Conservation (phyloP, 2,797 vertebrate genomes). For the Falco peregrinus region DNA sequence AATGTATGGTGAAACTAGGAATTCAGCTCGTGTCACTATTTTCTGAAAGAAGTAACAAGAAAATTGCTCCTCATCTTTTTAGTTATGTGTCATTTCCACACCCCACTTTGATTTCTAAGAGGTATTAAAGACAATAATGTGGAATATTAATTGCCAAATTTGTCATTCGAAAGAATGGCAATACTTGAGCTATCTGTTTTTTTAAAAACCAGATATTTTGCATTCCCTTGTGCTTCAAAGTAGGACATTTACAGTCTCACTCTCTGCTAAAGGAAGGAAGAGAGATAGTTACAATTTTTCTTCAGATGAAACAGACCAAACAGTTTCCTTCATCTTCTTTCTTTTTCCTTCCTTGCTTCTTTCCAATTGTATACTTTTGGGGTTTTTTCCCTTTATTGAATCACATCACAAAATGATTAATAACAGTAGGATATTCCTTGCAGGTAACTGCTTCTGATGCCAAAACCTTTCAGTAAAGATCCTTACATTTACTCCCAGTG, state of each 20-base stretch:
- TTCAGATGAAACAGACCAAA: not conserved
- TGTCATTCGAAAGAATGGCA: not conserved
- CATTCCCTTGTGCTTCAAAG: not conserved
- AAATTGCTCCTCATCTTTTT: not conserved
- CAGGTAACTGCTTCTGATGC: not conserved
- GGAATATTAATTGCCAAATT: not conserved
- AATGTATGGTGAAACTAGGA: not conserved
- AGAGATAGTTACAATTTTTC: not conserved
- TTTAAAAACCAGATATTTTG: not conserved
- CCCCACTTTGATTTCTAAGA: not conserved
- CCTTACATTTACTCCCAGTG: not conserved
- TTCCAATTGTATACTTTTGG: not conserved
- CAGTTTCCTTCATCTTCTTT: not conserved
- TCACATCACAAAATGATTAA: not conserved
- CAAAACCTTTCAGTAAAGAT: constrained; percentile 11
- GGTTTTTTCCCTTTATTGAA: not conserved
- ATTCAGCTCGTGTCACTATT: not conserved
- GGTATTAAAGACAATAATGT: not conserved
- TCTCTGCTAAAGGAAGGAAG: not conserved
- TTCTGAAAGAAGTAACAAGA: not conserved
- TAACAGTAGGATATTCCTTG: not conserved
- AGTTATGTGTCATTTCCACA: not conserved
- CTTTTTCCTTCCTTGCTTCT: not conserved
- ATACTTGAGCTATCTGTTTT: not conserved
- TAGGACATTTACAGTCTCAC: not conserved